Conservation (phyloP, 1,140 invertebrate genomes). For the Drosophila fuyamai region DNA sequence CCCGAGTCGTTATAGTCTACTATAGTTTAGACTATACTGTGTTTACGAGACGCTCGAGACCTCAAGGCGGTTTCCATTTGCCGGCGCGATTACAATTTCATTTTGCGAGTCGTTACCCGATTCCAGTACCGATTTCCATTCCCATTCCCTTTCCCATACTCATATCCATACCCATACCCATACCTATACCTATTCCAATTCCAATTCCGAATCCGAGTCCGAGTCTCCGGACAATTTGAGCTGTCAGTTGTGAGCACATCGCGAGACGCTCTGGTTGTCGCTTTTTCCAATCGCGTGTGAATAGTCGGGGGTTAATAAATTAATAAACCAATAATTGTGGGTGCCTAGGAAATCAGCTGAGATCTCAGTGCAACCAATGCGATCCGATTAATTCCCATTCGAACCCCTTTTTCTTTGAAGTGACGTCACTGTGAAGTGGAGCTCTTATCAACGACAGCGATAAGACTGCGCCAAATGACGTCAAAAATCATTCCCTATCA, state of each 20-base stretch:
- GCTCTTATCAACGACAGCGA: slow-evolving; percentile 9
- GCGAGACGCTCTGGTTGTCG: slow-evolving; percentile 36
- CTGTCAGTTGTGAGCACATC: slow-evolving; percentile 46
- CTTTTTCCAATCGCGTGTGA: slow-evolving; percentile 30
- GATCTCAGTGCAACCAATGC: background rate
- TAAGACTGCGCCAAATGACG: slow-evolving; percentile 54
- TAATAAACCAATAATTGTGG: slow-evolving; percentile 5
- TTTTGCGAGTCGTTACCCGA: slow-evolving; percentile 4
- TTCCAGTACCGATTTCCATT: slow-evolving; percentile 2
- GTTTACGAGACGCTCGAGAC: slow-evolving; percentile 23
- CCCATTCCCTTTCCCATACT: background rate
- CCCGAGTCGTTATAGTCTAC: slow-evolving; percentile 10
- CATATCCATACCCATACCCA: background rate
- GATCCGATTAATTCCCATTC: background rate
- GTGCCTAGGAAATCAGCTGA: background rate
- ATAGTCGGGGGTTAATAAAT: background rate
- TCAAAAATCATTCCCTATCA: slow-evolving; percentile 8
- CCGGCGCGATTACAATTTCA: slow-evolving; percentile 15
- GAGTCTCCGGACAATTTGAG: slow-evolving; percentile 14
- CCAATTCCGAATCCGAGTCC: slow-evolving; percentile 13
- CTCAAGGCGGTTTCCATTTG: slow-evolving; percentile 16
- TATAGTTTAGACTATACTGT: slow-evolving; percentile 1
- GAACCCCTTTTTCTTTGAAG: background rate
- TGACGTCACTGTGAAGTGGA: slow-evolving; percentile 15
- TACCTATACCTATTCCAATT: background rate